Conservation (phyloP, 2,113 vertebrate species). For the Ptilorrhoa leucosticta region DNA sequence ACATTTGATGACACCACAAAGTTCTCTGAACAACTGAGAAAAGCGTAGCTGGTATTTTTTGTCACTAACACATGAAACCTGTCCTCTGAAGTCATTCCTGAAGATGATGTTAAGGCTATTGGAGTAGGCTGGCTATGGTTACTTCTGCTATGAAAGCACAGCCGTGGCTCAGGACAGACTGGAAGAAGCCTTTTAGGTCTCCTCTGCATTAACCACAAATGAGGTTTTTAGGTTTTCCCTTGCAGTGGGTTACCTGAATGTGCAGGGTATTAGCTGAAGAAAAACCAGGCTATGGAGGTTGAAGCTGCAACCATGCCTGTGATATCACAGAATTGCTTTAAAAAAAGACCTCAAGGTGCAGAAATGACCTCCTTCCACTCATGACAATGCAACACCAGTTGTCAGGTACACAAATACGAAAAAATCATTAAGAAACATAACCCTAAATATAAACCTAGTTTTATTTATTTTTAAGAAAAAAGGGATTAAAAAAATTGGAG, state of each 20-base stretch:
- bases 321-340: neutral
- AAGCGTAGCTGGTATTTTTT: neutral
- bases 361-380: neutral
- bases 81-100: neutral
- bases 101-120: neutral
- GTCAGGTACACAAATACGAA: slow-evolving; percentile 31
- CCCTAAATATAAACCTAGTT: slow-evolving; percentile 44
- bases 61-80: neutral
- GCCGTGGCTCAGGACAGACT: neutral
- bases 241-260: neutral
- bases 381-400: neutral
- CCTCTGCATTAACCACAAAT: neutral
- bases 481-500: slow-evolving; percentile 13
- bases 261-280: neutral
- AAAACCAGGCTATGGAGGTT: neutral
- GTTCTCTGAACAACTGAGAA: neutral
- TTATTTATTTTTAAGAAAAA: slow-evolving; percentile 27
- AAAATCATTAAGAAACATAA: slow-evolving; percentile 45
- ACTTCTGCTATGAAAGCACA: neutral
- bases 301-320: neutral
- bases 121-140: neutral
- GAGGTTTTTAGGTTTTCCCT: neutral
- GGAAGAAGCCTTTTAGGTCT: neutral
- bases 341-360: neutral
- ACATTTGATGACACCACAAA: neutral